Conservation (phyloP, 2,888 invertebrate species). For the Tupiocoris notatus region DNA sequence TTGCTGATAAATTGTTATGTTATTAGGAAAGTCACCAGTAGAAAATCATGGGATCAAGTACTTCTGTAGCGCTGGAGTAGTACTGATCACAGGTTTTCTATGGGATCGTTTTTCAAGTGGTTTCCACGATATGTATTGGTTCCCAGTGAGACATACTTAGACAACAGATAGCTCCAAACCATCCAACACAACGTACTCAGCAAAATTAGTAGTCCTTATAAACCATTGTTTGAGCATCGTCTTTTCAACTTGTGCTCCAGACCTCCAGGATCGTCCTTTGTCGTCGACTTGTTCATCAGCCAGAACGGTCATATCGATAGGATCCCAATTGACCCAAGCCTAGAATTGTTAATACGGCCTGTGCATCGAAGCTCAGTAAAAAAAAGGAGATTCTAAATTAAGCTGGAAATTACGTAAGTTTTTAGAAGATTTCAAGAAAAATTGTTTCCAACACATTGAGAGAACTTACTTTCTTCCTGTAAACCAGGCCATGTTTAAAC, state of each 20-base stretch:
- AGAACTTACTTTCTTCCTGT: conserved; percentile 69
- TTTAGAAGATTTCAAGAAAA: not conserved
- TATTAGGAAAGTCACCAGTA: too few species aligned
- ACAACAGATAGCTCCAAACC: not conserved
- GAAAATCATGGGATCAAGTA: too few species aligned
- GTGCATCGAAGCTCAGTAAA: too few species aligned
- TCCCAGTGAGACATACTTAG: too few species aligned
- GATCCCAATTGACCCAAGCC: conserved; percentile 97
- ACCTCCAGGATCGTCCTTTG: conserved; percentile 90
- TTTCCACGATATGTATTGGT: too few species aligned
- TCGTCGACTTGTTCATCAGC: conserved; percentile 97
- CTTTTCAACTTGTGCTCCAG: conserved; percentile 91
- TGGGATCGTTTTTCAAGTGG: too few species aligned
- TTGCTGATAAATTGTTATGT: too few species aligned
- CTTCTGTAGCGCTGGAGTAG: too few species aligned
- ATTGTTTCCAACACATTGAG: conserved; percentile 4
- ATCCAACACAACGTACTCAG: conserved; percentile 55
- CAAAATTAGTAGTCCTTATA: conserved; percentile 81
- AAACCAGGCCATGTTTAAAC: conserved; percentile 77
- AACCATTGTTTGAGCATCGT: conserved; percentile 92
- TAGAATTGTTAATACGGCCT: too few species aligned
- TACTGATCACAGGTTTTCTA: too few species aligned
- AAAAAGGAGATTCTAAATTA: too few species aligned
- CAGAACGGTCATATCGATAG: conserved; percentile 92
- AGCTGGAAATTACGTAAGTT: not conserved